These are phyloP conservation scores for Ctenomys sociabilis DNA, from an alignment of 2,113 vertebrate species.

Conservation along the genomic window DNA sequence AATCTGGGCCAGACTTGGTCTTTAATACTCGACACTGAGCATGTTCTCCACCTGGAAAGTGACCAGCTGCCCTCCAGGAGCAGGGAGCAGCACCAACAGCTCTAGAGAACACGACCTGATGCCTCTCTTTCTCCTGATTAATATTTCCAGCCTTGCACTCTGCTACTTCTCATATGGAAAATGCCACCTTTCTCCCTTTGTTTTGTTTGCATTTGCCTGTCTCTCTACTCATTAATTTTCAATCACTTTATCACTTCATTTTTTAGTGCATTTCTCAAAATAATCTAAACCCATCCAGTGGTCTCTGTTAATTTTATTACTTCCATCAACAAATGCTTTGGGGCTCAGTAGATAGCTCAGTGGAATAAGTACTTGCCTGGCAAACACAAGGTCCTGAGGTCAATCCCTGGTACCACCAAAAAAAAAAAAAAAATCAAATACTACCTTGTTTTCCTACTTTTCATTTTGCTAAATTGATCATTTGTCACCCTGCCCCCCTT, in stretches of 20 bases:
- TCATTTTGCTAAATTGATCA: constrained; percentile 36
- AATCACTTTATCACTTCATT: not conserved
- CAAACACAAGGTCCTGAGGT: too few species aligned
- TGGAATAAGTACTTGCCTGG: too few species aligned
- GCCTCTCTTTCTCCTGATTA: not conserved
- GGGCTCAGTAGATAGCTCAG: too few species aligned
- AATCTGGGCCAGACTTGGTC: not conserved
- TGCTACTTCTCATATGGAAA: not conserved
- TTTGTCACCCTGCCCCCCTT: not conserved
- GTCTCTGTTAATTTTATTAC: constrained; percentile 35
- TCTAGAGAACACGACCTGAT: not conserved
- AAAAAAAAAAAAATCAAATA: not conserved
- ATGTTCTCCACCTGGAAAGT: not conserved
- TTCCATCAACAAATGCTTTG: not conserved
- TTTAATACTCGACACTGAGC: not conserved
- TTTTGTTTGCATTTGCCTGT: constrained; percentile 44
- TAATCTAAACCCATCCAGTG: not conserved
- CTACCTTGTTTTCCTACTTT: not conserved
- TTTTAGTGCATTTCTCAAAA: constrained; percentile 14
- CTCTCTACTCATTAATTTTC: not conserved
- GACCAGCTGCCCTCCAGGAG: not conserved
- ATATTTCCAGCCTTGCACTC: not conserved
- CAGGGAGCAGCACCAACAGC: not conserved
- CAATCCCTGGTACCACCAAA: too few species aligned
- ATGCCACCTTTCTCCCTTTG: not conserved